These are phyloP conservation scores for Papilio polyxenes DNA, from an alignment of 1,140 invertebrate species.

Conservation along the genomic window DNA sequence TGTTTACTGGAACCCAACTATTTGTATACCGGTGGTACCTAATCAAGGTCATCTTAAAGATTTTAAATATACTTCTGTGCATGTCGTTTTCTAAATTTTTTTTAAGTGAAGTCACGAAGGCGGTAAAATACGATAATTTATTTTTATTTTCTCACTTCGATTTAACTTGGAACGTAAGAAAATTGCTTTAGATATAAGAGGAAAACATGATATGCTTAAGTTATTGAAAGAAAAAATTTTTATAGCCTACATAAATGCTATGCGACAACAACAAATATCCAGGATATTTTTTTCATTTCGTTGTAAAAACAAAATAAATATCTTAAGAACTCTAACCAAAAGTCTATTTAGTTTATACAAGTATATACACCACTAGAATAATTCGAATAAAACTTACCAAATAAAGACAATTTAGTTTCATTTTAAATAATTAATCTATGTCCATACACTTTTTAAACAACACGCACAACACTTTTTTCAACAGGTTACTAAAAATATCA, in stretches of 20 bases:
- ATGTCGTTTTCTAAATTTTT: not conserved
- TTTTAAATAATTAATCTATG: constrained; percentile 5
- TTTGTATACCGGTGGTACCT: not conserved
- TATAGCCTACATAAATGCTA: too few relatives aligned
- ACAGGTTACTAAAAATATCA: constrained; percentile 33
- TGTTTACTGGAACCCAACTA: not conserved
- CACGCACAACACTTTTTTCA: constrained; percentile 40
- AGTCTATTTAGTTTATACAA: not conserved
- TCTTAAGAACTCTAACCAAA: too few relatives aligned
- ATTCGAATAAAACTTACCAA: not conserved
- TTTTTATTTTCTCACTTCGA: not conserved
- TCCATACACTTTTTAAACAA: constrained; percentile 21
- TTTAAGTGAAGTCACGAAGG: not conserved
- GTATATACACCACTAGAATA: not conserved
- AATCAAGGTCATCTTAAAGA: constrained; percentile 2
- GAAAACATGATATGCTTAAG: too few relatives aligned
- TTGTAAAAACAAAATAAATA: too few relatives aligned
- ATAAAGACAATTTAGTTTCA: not conserved
- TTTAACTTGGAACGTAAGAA: not conserved
- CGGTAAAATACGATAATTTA: too few relatives aligned
- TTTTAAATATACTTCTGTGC: not conserved
- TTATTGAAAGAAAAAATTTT: too few relatives aligned
- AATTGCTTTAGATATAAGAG: too few relatives aligned
- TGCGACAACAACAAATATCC: too few relatives aligned
- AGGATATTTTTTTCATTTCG: too few relatives aligned